Evolutionary conservation across 2,797 vertebrate genomes (phyloP), one percentile per base, ranked within the genome.

Genomic region (Pitangus sulphuratus): DNA sequence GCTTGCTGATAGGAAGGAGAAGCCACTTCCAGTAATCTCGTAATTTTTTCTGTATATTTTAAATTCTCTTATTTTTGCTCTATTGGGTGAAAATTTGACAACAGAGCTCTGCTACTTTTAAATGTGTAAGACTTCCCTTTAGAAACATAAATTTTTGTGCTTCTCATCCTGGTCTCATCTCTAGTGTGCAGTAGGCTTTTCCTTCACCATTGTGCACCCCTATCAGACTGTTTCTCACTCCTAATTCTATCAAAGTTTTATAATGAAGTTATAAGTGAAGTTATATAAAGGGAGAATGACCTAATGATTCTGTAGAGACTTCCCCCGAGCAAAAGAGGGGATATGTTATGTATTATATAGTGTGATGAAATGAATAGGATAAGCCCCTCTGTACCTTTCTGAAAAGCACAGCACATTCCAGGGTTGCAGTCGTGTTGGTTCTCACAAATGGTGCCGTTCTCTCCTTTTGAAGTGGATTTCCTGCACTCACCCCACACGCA

Each of bases 401-500:
- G 99, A 75, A 99, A 98, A 74, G 99, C 98, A 74, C 99, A 99
- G 98, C 99, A 99, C 26, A 98, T 98, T 9, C 99, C 98, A 0
- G 97, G 94, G 78, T 89, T 98, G 97, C 99, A 99, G 96, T 99
- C 98, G 0, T 93, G 97, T 95, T 99, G 99, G 95, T 93, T 97
- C 58, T 99, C 98, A 87, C 99, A 99, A 60, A 99, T 99, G 95
- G 99, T 99, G 71, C 99, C 99, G 0, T 98, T 98, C 33, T 98
- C 97, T 69, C 99, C 99, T 94, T 97, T 98, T 6, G 98, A 96
- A 26, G 96, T 95, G 75, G 98, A 98, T 75, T 96, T 96, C 64
- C 90, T 96, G 96, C 99, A 99, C 91, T 98, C 97, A 5, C 99
- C 99, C 99, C 99, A 99, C 6, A 98, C 97, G 25, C 99, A 99